Base-by-base conservation (phyloP, 2,797 vertebrate species). In the Galaxias olidus region DNA sequence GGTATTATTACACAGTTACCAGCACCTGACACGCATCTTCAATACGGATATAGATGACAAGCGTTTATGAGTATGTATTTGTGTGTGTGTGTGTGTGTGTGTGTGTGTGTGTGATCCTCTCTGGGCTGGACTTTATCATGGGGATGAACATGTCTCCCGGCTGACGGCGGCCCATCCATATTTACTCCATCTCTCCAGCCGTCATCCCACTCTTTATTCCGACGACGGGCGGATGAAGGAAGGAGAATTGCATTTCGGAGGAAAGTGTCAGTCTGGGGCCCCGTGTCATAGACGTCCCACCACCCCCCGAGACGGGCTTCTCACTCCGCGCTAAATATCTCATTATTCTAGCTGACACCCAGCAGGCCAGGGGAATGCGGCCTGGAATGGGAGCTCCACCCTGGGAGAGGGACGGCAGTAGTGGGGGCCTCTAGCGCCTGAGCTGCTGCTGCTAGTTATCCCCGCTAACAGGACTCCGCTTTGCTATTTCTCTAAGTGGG, bases 321-420 rank as follows among this genome's bases (percentile, higher is more conserved):
- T 75, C 69, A 66, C 65, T 75, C 75, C 63, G 80, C 15, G 73
- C 80, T 87, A 88, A 88, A 88, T 82, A 88, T 85, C 84, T 85
- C 87, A 88, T 88, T 86, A 86, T 84, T 81, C 71, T 75, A 47
- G 78, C 77, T 80, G 86, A 86, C 86, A 87, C 76, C 66, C 69
- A 43, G 74, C 44, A 69, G 74, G 70, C 53, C 15, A 53, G 66
- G 71, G 68, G 72, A 64, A 65, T 40, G 63, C 68, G 65, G 71
- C 69, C 78, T 57, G 53, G 80, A 81, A 81, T 82, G 74, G 79
- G 74, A 76, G 72, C 65, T 71, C 74, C 68, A 72, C 73, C 72
- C 71, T 60, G 68, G 81, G 73, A 72, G 72, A 58, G 67, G 59
- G 64, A 64, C 52, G 12, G 56, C 6, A 40, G 66, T 62, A 43